A percentile compares a stretch with the other conserved stretches of the same genome.
phyloP scores from a whole-genome alignment of 2,888 invertebrate species.

The Pocota personata region DNA sequence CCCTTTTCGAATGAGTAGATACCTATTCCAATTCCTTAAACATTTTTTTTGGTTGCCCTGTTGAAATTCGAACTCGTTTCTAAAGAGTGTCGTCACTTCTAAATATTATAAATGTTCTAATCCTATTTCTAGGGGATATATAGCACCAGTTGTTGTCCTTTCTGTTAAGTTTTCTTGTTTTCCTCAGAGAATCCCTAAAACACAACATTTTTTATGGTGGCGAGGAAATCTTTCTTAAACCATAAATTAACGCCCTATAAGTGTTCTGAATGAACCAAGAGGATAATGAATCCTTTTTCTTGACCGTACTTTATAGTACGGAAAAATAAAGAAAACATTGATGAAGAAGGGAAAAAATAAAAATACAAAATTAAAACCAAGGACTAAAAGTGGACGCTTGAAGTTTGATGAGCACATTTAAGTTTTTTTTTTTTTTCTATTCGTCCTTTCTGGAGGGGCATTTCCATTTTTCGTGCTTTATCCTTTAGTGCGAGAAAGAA shows the following conservation, averaged over 20 bases:
- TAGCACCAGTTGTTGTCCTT: conserved; percentile 37
- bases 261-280: conserved; percentile 15
- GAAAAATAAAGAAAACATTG: conserved; percentile 1
- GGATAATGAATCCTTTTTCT: conserved; percentile 24
- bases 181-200: neutral
- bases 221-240: conserved; percentile 25
- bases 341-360: neutral
- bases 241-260: conserved; percentile 50
- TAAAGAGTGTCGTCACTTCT: conserved; percentile 7
- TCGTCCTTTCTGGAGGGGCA: conserved; percentile 16
- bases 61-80: conserved; percentile 37
- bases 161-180: neutral
- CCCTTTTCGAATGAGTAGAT: neutral
- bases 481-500: neutral
- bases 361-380: neutral
- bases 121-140: conserved; percentile 13
- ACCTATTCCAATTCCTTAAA: neutral
- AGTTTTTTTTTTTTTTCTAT: neutral
- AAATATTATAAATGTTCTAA: conserved; percentile 18
- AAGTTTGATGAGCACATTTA: conserved; percentile 16
- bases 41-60: conserved; percentile 6
- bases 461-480: neutral
- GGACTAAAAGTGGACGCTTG: neutral
- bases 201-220: neutral
- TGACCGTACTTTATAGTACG: neutral